phyloP scores from a whole-genome alignment of 2,888 invertebrate species.

The Clitarchus hookeri region DNA sequence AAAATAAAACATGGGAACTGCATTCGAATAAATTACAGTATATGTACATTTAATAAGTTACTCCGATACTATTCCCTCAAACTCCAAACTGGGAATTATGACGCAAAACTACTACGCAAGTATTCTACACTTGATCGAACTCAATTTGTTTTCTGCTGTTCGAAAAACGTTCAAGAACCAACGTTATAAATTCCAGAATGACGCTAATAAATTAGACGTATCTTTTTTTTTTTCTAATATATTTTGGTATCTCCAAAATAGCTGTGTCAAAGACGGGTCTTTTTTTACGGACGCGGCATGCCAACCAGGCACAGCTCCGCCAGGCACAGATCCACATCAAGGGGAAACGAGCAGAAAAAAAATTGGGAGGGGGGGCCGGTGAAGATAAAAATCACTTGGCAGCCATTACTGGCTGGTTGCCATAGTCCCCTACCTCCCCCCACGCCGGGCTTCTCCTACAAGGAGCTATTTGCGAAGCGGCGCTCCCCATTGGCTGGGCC shows the following conservation, averaged over 20 bases:
- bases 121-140: no score
- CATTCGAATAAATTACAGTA: no score
- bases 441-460: neutral
- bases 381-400: slow-evolving; percentile 34
- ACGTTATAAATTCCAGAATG: neutral
- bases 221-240: neutral
- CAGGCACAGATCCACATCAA: slow-evolving; percentile 17
- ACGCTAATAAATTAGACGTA: slow-evolving; percentile 27
- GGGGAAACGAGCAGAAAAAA: neutral
- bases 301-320: slow-evolving; percentile 16
- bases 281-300: neutral
- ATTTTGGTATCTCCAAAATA: slow-evolving; percentile 32
- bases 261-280: neutral
- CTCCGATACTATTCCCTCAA: no score
- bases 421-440: neutral
- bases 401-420: slow-evolving; percentile 36
- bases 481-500: slow-evolving; percentile 31
- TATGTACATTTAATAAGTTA: no score
- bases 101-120: no score
- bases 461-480: slow-evolving; percentile 16
- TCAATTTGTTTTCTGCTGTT: no score
- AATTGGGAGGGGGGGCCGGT: neutral
- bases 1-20: no score
- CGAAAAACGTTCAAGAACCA: no score
- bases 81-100: no score